A percentile compares a stretch with the other conserved stretches of the same genome.
These are phyloP conservation scores for Alviniconcha strummeri DNA, from an alignment of 2,888 invertebrate genomes.

Conservation along the genomic window DNA sequence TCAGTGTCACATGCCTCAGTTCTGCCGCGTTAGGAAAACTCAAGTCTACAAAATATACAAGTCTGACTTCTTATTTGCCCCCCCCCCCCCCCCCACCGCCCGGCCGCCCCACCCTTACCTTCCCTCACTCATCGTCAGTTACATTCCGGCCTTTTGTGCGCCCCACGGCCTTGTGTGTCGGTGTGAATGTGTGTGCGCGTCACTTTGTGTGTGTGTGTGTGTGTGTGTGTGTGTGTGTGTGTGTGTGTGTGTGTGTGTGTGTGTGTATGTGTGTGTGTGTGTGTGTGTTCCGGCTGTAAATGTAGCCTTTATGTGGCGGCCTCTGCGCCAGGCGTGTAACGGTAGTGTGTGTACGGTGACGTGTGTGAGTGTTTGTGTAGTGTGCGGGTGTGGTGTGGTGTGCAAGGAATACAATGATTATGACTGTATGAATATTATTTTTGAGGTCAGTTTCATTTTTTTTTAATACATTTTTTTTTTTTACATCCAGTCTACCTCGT, in stretches of 20 bases:
- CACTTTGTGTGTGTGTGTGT: conserved; percentile 4
- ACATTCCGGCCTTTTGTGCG: too few relatives aligned
- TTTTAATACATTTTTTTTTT: background rate
- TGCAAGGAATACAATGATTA: background rate
- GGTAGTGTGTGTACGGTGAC: too few relatives aligned
- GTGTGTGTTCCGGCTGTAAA: background rate
- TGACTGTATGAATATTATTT: background rate
- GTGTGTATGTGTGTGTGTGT: background rate
- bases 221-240: conserved; percentile 6
- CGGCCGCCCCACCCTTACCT: too few relatives aligned
- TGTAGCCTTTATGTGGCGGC: too few relatives aligned
- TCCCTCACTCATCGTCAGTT: too few relatives aligned
- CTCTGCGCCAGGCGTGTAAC: too few relatives aligned
- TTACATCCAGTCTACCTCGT: too few relatives aligned
- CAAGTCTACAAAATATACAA: too few relatives aligned
- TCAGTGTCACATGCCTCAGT: too few relatives aligned
- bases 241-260: background rate
- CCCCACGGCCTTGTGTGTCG: too few relatives aligned
- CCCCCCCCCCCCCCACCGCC: too few relatives aligned
- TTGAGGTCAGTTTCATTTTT: background rate
- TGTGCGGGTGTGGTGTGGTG: background rate
- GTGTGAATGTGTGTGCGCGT: background rate
- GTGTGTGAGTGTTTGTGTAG: background rate
- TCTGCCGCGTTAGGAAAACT: background rate
- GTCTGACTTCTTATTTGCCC: too few relatives aligned